Conservation (phyloP, 92 coral and sea anemone species). For the Parazoanthus swiftii region DNA sequence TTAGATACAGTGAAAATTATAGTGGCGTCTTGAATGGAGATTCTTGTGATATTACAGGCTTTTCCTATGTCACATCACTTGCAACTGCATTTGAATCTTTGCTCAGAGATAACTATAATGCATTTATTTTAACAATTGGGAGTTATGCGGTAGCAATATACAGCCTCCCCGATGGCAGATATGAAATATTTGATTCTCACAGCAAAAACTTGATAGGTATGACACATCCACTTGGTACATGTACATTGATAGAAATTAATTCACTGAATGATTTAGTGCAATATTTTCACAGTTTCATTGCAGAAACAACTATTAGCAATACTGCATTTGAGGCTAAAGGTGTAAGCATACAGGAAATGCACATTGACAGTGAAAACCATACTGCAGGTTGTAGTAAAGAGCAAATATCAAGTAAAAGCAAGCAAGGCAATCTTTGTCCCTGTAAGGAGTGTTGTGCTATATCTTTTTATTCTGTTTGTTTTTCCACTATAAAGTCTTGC, state of each 20-base stretch:
- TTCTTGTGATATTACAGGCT: no score
- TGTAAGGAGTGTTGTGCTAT: conserved; percentile 48
- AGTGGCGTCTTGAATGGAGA: no score
- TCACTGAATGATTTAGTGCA: conserved; percentile 42
- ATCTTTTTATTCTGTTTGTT: conserved; percentile 55
- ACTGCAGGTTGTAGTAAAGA: background rate
- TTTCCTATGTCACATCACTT: no score
- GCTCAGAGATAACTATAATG: no score
- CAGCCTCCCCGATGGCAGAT: no score
- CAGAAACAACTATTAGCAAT: background rate
- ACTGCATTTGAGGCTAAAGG: background rate
- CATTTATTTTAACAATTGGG: no score
- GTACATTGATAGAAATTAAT: conserved; percentile 38
- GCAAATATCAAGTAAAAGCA: background rate
- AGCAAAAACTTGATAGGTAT: no score
- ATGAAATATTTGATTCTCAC: no score
- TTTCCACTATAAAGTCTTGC: conserved; percentile 50
- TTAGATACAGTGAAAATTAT: no score
- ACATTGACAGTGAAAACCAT: conserved; percentile 18
- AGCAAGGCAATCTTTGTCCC: conserved; percentile 13
- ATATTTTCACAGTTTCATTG: conserved; percentile 26
- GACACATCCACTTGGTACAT: conserved; percentile 45
- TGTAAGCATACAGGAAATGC: conserved; percentile 27
- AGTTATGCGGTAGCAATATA: no score
- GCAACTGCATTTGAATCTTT: no score